These are phyloP conservation scores for Drosophila neutralis DNA, from an alignment of 2,888 invertebrate genomes.

Conservation along the genomic window DNA sequence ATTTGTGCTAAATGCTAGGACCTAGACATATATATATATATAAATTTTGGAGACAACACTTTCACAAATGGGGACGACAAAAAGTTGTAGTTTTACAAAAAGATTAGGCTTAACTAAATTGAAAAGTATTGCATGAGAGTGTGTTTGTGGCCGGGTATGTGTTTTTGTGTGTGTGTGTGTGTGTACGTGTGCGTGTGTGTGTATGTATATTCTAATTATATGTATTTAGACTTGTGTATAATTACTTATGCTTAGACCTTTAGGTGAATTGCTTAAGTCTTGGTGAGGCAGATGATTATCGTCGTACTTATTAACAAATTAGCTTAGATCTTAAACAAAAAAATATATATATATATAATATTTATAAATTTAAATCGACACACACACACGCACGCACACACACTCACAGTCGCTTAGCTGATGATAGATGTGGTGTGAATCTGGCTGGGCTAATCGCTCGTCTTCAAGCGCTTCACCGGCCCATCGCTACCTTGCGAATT, in stretches of 20 bases:
- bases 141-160: background rate
- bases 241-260: constrained; percentile 44
- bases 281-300: constrained; percentile 72
- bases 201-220: background rate
- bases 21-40: constrained; percentile 22
- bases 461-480: constrained; percentile 91
- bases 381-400: background rate
- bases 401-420: constrained; percentile 18
- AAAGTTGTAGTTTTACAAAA: constrained; percentile 18
- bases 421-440: constrained; percentile 39
- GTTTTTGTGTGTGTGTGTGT: too few species aligned
- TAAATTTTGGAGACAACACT: constrained; percentile 10
- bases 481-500: constrained; percentile 94
- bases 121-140: constrained; percentile 9
- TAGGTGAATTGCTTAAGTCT: constrained; percentile 70
- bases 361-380: constrained; percentile 1
- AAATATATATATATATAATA: constrained; percentile 1
- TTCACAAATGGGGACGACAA: constrained; percentile 1
- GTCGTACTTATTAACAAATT: constrained; percentile 27
- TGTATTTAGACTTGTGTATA: background rate
- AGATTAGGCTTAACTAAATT: constrained; percentile 16
- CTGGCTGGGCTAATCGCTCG: constrained; percentile 85
- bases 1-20: constrained; percentile 44
- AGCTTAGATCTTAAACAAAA: constrained; percentile 27
- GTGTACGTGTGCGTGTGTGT: background rate